A percentile compares a stretch with the other conserved stretches of the same genome.
These are phyloP conservation scores for Pogonocherus hispidulus DNA, from an alignment of 2,888 invertebrate species.

Conservation along the genomic window DNA sequence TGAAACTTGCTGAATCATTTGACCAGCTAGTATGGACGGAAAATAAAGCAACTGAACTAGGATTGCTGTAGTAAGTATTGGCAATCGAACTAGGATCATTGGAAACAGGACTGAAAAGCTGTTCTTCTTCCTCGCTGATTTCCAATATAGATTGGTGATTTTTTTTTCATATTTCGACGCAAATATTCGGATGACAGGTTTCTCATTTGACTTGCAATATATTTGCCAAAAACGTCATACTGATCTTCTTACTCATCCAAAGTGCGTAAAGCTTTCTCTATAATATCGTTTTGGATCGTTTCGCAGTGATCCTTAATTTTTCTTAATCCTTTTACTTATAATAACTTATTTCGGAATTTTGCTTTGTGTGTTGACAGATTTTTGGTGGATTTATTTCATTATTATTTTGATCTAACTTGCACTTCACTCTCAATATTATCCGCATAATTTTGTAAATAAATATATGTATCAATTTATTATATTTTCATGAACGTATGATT, in stretches of 20 bases:
- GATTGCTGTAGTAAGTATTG: not conserved
- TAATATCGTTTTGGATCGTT: not conserved
- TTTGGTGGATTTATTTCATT: not conserved
- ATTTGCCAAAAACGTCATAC: not conserved
- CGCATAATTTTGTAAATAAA: conserved; percentile 9
- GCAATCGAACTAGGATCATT: not conserved
- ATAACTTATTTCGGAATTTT: not conserved
- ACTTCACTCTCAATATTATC: not conserved
- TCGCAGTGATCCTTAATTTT: not conserved
- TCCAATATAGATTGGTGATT: not conserved
- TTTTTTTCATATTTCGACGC: not conserved
- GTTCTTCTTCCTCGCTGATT: not conserved
- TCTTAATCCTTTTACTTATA: not conserved
- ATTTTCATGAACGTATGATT: no score
- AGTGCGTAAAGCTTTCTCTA: not conserved
- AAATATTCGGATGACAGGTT: not conserved
- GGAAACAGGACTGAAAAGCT: not conserved
- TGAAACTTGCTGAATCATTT: not conserved
- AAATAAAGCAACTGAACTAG: not conserved
- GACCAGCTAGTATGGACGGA: not conserved
- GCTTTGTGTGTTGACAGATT: not conserved
- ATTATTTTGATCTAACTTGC: not conserved
- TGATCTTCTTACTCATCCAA: not conserved
- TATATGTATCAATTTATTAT: no score
- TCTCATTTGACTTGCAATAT: not conserved